Evolutionary conservation across 2,888 invertebrate genomes (phyloP).

Genomic region (Meiosimyza platycephala): DNA sequence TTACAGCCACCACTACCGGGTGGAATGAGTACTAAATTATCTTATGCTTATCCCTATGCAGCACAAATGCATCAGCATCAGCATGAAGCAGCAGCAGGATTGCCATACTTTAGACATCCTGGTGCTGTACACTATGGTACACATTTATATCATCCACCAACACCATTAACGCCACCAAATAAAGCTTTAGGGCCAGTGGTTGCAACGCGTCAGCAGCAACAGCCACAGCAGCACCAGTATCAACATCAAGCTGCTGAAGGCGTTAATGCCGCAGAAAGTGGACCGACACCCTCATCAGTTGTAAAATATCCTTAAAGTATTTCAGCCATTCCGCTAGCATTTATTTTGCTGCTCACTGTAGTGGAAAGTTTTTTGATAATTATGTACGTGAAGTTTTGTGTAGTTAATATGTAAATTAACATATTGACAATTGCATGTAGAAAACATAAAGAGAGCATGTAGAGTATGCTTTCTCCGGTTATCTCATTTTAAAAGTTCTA

Average conservation of each 20-base stretch:
- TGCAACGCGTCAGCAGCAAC: constrained; percentile 32
- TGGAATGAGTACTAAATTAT: not conserved
- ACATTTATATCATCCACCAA: constrained; percentile 59
- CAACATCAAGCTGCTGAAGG: constrained; percentile 3
- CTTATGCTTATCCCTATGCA: constrained; percentile 39
- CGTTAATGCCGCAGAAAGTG: constrained; percentile 33
- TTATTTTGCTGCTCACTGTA: not conserved
- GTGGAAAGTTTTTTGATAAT: not conserved
- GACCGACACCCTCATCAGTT: constrained; percentile 45
- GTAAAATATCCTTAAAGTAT: constrained; percentile 59
- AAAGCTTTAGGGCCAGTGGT: constrained; percentile 46
- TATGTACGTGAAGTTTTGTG: no score
- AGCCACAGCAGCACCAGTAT: constrained; percentile 1
- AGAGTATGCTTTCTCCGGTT: no score
- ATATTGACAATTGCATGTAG: no score
- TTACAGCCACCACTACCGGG: not conserved
- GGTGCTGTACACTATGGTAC: constrained; percentile 61
- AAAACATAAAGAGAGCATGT: no score
- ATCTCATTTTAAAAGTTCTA: no score
- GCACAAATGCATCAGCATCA: constrained; percentile 44
- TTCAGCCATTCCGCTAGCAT: no score
- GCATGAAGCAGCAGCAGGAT: constrained; percentile 17
- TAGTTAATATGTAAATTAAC: not conserved
- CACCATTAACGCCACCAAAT: constrained; percentile 49
- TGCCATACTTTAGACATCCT: constrained; percentile 58